Conservation (phyloP, 2,888 invertebrate species). For the Linnaemya tessellans region DNA sequence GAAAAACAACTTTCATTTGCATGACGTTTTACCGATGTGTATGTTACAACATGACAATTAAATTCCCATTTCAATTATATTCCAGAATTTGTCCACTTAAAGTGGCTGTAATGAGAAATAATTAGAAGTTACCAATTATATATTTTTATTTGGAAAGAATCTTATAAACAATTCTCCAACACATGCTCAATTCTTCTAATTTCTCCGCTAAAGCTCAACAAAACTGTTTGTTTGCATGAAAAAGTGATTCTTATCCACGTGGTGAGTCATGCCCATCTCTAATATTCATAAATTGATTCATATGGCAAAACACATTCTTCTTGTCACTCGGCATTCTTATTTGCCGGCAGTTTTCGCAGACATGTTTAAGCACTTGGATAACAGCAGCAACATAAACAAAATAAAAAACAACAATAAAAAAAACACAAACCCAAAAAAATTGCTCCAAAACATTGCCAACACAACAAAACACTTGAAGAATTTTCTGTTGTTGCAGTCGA, state of each 20-base stretch:
- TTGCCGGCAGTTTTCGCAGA: slow-evolving; percentile 18
- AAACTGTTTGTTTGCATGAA: neutral
- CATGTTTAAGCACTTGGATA: slow-evolving; percentile 28
- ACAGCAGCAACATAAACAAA: slow-evolving; percentile 6
- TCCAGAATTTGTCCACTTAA: too few species aligned
- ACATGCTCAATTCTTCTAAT: too few species aligned
- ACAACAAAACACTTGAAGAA: slow-evolving; percentile 65
- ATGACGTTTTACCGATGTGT: too few species aligned
- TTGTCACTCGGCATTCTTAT: neutral
- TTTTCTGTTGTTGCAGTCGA: slow-evolving; percentile 53
- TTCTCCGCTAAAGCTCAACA: too few species aligned
- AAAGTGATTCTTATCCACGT: neutral
- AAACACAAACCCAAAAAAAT: neutral
- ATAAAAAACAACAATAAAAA: neutral
- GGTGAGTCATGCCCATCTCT: neutral
- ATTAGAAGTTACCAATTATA: too few species aligned
- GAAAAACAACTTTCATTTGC: too few species aligned
- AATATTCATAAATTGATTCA: slow-evolving; percentile 17
- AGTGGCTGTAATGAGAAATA: too few species aligned
- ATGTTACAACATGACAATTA: too few species aligned
- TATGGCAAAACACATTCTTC: slow-evolving; percentile 9
- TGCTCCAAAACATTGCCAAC: slow-evolving; percentile 63
- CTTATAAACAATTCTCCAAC: too few species aligned
- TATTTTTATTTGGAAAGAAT: too few species aligned
- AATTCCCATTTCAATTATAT: too few species aligned